Percentiles rank a stretch among this genome's conserved stretches.
Conservation (phyloP, 1,140 invertebrate genomes). For the Pteromalus puparum region DNA sequence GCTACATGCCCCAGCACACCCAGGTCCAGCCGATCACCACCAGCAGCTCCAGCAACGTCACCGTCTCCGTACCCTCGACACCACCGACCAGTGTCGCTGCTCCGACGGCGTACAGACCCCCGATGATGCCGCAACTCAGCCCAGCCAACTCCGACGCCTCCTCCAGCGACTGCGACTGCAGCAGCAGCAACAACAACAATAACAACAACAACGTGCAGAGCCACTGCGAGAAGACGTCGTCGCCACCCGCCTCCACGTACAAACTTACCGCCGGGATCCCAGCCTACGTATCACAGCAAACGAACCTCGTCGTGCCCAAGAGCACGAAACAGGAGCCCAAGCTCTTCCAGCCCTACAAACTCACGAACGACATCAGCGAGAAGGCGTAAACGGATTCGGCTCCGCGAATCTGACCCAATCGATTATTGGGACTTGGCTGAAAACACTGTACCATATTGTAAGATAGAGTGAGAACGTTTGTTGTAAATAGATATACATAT, state of each 20-base stretch:
- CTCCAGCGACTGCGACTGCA: slow-evolving; percentile 73
- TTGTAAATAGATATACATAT: too few species aligned
- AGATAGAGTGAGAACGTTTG: neutral
- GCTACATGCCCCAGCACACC: neutral
- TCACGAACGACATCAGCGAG: slow-evolving; percentile 72
- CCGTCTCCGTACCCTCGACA: slow-evolving; percentile 51
- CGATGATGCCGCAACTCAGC: slow-evolving; percentile 61
- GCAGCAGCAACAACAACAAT: slow-evolving; percentile 60
- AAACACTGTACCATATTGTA: neutral
- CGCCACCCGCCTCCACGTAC: neutral
- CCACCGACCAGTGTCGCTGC: slow-evolving; percentile 18
- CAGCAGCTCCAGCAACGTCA: slow-evolving; percentile 50
- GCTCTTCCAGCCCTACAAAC: slow-evolving; percentile 82
- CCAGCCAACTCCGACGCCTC: slow-evolving; percentile 66
- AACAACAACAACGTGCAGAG: slow-evolving; percentile 56
- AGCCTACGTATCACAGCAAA: slow-evolving; percentile 60
- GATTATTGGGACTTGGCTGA: too few species aligned
- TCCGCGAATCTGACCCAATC: too few species aligned
- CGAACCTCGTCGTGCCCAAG: slow-evolving; percentile 61
- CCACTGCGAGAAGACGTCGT: neutral
- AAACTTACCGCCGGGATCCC: slow-evolving; percentile 49
- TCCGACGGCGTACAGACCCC: neutral
- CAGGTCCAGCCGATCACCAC: slow-evolving; percentile 37
- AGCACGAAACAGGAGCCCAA: slow-evolving; percentile 77
- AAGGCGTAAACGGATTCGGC: slow-evolving; percentile 22